These are phyloP conservation scores for Acrossocheilus fasciatus DNA, from an alignment of 2,797 vertebrate genomes.

Conservation along the genomic window DNA sequence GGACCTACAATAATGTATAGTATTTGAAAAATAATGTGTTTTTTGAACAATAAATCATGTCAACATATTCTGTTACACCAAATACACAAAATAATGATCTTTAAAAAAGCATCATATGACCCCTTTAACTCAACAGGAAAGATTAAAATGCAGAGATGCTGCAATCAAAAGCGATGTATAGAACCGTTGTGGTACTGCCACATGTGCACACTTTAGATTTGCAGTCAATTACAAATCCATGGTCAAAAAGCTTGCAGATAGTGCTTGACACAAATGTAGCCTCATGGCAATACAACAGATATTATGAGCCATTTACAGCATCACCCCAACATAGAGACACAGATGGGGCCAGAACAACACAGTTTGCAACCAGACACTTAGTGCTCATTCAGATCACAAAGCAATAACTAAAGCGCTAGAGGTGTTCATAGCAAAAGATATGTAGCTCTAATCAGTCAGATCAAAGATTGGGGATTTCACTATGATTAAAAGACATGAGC, in stretches of 20 bases:
- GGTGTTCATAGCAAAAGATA: neutral
- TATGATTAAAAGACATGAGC: neutral
- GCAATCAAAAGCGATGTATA: neutral
- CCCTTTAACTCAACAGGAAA: neutral
- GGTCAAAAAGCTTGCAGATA: neutral
- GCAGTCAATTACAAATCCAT: constrained; percentile 1
- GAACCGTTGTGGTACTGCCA: neutral
- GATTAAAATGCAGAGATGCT: neutral
- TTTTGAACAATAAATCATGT: no score
- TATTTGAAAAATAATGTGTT: no score
- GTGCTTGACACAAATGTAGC: neutral
- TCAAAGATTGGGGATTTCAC: neutral
- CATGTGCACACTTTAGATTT: neutral
- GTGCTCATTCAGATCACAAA: neutral
- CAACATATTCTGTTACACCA: no score
- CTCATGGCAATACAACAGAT: neutral
- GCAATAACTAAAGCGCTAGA: neutral
- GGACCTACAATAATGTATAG: no score
- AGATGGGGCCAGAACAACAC: neutral
- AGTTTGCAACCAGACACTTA: constrained; percentile 1
- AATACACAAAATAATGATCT: no score
- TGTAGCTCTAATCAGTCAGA: neutral
- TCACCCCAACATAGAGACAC: neutral
- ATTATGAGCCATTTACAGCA: neutral
- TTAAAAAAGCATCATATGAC: no score